Base-by-base conservation (phyloP, 1,140 invertebrate genomes). In the Cydia splendana region DNA sequence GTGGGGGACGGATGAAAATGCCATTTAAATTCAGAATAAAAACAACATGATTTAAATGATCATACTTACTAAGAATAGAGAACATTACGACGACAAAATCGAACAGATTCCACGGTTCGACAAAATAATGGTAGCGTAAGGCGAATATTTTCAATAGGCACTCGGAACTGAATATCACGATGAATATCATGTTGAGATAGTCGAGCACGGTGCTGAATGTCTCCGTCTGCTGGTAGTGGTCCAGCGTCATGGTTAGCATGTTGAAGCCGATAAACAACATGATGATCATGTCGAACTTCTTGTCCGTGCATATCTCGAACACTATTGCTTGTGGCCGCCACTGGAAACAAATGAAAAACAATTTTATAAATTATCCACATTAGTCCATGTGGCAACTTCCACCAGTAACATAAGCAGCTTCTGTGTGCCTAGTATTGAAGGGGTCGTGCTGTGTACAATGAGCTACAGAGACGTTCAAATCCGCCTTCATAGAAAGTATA, bases 281-380 rank as follows among this genome's bases (percentile, higher is more conserved):
- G 92, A 99, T 99, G 86, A 98, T 96, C 96, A 99, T 99, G 94
- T 99, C 99, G 94, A 99, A 99, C 94, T 99, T 99, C 94, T 99
- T 99, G 94, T 99, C 98, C 76, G 98, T 99, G 81, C 98, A 98
- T 91, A 99, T 96, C 94, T 99, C 98, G 93, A 99, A 99, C 82
- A 99, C 97, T 86, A 99, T 97, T 76, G 96, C 97, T 95, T 99
- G 98, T 74, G 98, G 97, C 92, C 96, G 96, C 96, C 98, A 98
- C 98, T 99, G 94, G 48, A 96, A 95, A 83, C 80, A 79, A 84
- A 85, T 77, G 83, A 82, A 76, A 83, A 85, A 81, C 45, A 13
- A 74, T 13, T 62, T 65, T 30, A 12, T 42, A 7, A 7, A 45
- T 45, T 45, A 13, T 45, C 6, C 42, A 13, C 42, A 13, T 45